Evolutionary conservation across 2,113 vertebrate genomes (phyloP).

Genomic region (Phalacrocorax aristotelis): DNA sequence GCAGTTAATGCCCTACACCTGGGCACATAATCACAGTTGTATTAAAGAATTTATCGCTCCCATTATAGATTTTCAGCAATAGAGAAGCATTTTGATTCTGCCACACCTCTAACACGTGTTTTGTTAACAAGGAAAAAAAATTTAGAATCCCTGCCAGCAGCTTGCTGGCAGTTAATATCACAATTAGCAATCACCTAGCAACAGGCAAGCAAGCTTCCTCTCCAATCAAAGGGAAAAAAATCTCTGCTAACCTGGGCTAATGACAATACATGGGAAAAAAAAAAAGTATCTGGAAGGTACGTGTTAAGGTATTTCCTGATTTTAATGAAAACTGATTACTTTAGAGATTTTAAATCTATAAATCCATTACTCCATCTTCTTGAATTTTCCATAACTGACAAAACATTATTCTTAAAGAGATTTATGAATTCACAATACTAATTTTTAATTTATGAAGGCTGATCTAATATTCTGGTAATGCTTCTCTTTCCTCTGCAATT

Average conservation of each 20-base stretch:
- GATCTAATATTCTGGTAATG: constrained; percentile 36
- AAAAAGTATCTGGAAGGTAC: constrained; percentile 39
- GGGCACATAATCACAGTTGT: not conserved
- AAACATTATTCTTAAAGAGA: constrained; percentile 23
- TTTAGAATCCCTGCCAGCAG: constrained; percentile 63
- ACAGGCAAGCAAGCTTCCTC: constrained; percentile 70
- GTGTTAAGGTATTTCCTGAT: constrained; percentile 22
- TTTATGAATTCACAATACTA: constrained; percentile 21
- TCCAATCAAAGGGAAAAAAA: constrained; percentile 49
- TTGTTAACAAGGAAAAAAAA: constrained; percentile 66
- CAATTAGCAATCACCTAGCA: constrained; percentile 79
- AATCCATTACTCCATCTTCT: not conserved
- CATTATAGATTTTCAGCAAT: constrained; percentile 12
- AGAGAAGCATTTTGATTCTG: not conserved
- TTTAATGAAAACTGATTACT: constrained; percentile 30
- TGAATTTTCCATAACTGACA: not conserved
- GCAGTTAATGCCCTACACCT: not conserved
- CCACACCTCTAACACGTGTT: constrained; percentile 28
- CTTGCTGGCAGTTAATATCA: constrained; percentile 67
- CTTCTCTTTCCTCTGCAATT: not conserved
- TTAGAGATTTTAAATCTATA: constrained; percentile 10
- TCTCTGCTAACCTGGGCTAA: constrained; percentile 47
- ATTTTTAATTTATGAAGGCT: constrained; percentile 45
- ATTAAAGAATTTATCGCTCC: not conserved
- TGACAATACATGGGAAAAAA: constrained; percentile 7